Evolutionary conservation across 2,888 invertebrate genomes (phyloP), one percentile per base, ranked within the genome.

Genomic region (Paralinhomoeus sp.): DNA sequence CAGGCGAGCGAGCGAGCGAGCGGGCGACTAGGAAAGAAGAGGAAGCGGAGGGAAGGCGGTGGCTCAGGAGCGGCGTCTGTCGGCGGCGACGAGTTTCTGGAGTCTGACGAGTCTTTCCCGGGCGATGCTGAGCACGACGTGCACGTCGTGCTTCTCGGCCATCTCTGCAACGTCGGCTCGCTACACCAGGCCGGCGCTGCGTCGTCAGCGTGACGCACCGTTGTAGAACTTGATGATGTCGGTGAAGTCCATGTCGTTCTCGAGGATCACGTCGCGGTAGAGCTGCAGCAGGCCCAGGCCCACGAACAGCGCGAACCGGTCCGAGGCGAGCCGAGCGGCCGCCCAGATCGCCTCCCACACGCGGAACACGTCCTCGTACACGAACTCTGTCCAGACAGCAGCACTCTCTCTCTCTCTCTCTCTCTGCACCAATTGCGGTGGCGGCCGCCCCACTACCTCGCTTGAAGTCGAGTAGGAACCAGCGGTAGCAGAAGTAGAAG

Each of bases 181-280:
- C 13, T 7, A 36, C 17, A 18, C 17, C n/a, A 36, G 5, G 13
- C 36, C 17, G n/a, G 17, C 36, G 2, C 12, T 23, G 31, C 2
- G 24, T 13, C 9, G 22, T 21, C 31, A 27, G 27, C 27, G 27
- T 12, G 34, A 52, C 67, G 68, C 60, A 85, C 87, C 87, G 67
- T 89, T 91, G 62, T 89, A 91, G 67, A 91, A 91, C 62, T 87
- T 87, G 61, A 91, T 91, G 62, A 89, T 84, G 64, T 91, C 89
- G 0, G 89, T 89, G 63, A 89, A 91, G 67, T 91, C 87, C 87
- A 91, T 91, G 54, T 79, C 75, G 66, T 91, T 89, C 42, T 83
- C 80, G 37, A 91, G 70, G 49, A 91, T 85, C 55, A 91, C 84
- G 62, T 87, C 85, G 35, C 87, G 70, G 64, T 91, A 91, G 38